Base-by-base conservation (phyloP, 2,797 vertebrate genomes). In the Sebastes elongatus region DNA sequence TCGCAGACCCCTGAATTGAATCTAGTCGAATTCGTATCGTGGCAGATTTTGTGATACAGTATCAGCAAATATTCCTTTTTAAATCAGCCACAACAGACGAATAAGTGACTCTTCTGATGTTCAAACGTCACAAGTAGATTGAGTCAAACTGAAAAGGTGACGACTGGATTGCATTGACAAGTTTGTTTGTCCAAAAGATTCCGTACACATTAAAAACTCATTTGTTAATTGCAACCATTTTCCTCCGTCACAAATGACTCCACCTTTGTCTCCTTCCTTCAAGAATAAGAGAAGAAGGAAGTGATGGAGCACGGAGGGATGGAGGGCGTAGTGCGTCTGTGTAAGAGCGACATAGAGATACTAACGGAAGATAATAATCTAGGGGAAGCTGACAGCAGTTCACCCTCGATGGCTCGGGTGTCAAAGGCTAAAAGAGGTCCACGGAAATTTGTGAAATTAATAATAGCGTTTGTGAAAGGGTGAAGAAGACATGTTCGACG, bases 391-490 rank as follows among this genome's bases (percentile, higher is more conserved):
- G 94, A 94, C 94, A 94, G 92, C 90, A 67, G 84, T 86, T 93
- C 91, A 93, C 89, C 91, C 91, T 93, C 78, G 83, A 82, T 91
- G 88, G 86, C 91, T 94, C 89, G 85, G 88, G 92, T 95, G 95
- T 95, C 95, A 95, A 89, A 90, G 94, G 93, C 90, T 96, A 94
- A 95, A 95, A 95, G 90, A 93, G 92, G 85, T 87, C 86, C 84
- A 90, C 86, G 84, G 88, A 94, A 93, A 93, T 92, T 91, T 93
- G 90, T 93, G 89, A 93, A 95, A 95, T 95, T 95, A 96, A 96
- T 96, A 95, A 95, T 81, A 95, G 94, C 87, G 85, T 94, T 88
- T 85, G 90, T 92, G 87, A 92, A 92, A 90, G 87, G 88, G 81
- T 84, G 86, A 87, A 86, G 80, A 85, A 92, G 91, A 88, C 84